Evolutionary conservation across 2,888 invertebrate species (phyloP).

Genomic region (Euphydryas editha): DNA sequence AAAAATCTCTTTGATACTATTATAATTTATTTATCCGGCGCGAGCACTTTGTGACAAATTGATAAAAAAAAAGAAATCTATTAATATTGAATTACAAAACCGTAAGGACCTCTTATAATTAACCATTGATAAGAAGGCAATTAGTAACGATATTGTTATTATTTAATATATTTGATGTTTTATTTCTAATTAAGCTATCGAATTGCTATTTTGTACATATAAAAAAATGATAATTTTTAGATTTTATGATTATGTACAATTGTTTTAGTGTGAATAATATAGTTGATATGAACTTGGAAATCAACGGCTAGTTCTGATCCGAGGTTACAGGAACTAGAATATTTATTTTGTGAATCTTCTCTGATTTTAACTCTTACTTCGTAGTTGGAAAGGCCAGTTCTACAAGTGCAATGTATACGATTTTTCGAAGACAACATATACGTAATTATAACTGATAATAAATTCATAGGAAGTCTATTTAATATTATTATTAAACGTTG

Average conservation of each 20-base stretch:
- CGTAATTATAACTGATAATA: conserved; percentile 81
- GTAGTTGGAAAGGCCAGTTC: conserved; percentile 80
- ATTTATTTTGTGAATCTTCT: conserved; percentile 69
- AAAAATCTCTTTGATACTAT: conserved; percentile 26
- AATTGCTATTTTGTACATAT: conserved; percentile 81
- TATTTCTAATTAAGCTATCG: conserved; percentile 81
- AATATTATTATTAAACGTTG: conserved; percentile 77
- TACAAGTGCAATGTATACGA: conserved; percentile 84
- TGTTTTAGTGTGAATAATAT: conserved; percentile 83
- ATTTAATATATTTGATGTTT: conserved; percentile 84
- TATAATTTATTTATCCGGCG: conserved; percentile 14
- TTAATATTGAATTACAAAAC: conserved; percentile 78
- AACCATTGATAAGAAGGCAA: conserved; percentile 84
- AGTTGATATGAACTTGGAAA: conserved; percentile 74
- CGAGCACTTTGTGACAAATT: conserved; percentile 60
- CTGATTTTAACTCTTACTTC: conserved; percentile 59
- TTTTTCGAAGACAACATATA: conserved; percentile 82
- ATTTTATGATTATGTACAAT: conserved; percentile 79
- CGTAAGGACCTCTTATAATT: conserved; percentile 84
- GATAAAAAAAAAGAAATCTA: conserved; percentile 50
- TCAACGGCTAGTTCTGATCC: conserved; percentile 67
- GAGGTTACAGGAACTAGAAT: conserved; percentile 60
- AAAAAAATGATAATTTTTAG: conserved; percentile 74
- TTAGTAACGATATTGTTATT: conserved; percentile 83
- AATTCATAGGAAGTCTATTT: conserved; percentile 74